Evolutionary conservation across 1,140 invertebrate genomes (phyloP).

Genomic region (Bicyclus anynana): DNA sequence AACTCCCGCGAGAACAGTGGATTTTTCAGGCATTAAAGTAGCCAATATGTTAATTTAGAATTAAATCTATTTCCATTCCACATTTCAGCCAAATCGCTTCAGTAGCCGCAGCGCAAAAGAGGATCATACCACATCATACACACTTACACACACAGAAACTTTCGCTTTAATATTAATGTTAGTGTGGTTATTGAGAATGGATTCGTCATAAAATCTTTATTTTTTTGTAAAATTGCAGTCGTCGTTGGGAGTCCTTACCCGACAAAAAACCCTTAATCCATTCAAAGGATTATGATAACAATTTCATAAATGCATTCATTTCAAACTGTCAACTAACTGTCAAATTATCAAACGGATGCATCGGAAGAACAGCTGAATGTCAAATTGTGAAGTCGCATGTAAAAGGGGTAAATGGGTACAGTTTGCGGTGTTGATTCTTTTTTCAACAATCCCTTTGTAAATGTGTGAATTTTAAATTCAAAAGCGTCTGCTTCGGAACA

Average conservation of each 20-base stretch:
- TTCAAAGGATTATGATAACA: conserved; percentile 46
- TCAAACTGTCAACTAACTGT: conserved; percentile 52
- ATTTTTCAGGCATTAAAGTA: too few species aligned
- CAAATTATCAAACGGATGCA: conserved; percentile 53
- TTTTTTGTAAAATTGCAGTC: too few species aligned
- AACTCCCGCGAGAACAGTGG: too few species aligned
- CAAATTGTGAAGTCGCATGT: conserved; percentile 44
- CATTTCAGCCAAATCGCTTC: too few species aligned
- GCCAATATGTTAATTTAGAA: too few species aligned
- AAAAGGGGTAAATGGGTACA: conserved; percentile 42
- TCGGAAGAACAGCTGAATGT: conserved; percentile 53
- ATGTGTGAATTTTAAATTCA: conserved; percentile 37
- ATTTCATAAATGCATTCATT: conserved; percentile 35
- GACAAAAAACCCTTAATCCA: conserved; percentile 54
- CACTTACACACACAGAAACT: too few species aligned
- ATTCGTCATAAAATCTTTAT: too few species aligned
- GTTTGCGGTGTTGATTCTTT: conserved; percentile 43
- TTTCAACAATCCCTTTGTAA: conserved; percentile 53
- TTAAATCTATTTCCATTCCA: too few species aligned
- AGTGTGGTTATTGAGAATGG: too few species aligned
- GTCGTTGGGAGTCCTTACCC: conserved; percentile 51
- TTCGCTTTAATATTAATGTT: too few species aligned
- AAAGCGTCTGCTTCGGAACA: conserved; percentile 30
- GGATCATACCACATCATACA: too few species aligned
- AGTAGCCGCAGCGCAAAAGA: too few species aligned